phyloP scores from a whole-genome alignment of 2,888 invertebrate genomes.

The Pterostichus madidus region DNA sequence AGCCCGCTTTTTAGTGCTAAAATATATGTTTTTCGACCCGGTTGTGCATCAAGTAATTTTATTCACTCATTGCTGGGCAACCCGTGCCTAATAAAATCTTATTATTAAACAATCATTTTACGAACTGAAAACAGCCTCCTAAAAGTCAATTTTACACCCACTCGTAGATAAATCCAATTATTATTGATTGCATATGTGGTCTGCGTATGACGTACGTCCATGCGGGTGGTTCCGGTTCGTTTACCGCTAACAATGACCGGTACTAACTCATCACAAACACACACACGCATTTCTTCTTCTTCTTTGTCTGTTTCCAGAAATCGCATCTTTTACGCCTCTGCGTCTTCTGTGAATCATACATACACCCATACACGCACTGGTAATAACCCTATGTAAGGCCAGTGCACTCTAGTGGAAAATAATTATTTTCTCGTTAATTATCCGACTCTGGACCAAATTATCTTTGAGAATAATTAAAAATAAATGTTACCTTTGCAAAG shows the following conservation, averaged over 20 bases:
- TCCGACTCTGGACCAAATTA: conserved; percentile 8
- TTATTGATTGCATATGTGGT: too few relatives aligned
- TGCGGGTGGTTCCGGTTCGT: conserved; percentile 22
- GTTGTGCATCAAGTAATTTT: too few relatives aligned
- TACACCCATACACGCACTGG: not conserved
- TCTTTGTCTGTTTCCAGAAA: conserved; percentile 39
- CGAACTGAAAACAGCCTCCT: too few relatives aligned
- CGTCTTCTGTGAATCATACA: conserved; percentile 3
- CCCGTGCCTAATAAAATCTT: too few relatives aligned
- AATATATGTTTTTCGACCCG: too few relatives aligned
- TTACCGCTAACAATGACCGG: conserved; percentile 38
- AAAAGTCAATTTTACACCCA: too few relatives aligned
- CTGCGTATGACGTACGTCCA: not conserved
- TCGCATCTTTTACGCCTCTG: not conserved
- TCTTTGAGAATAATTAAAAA: conserved; percentile 14
- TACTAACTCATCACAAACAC: conserved; percentile 20
- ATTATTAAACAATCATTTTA: too few relatives aligned
- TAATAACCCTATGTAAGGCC: conserved; percentile 5
- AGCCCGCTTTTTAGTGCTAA: too few relatives aligned
- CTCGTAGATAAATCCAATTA: too few relatives aligned
- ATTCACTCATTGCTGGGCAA: too few relatives aligned
- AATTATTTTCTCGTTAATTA: conserved; percentile 19
- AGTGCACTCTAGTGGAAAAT: conserved; percentile 19
- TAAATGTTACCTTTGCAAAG: conserved; percentile 1
- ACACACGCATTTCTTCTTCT: not conserved